phyloP scores from a whole-genome alignment of 2,888 invertebrate species.

The Perizoma affinitatum region DNA sequence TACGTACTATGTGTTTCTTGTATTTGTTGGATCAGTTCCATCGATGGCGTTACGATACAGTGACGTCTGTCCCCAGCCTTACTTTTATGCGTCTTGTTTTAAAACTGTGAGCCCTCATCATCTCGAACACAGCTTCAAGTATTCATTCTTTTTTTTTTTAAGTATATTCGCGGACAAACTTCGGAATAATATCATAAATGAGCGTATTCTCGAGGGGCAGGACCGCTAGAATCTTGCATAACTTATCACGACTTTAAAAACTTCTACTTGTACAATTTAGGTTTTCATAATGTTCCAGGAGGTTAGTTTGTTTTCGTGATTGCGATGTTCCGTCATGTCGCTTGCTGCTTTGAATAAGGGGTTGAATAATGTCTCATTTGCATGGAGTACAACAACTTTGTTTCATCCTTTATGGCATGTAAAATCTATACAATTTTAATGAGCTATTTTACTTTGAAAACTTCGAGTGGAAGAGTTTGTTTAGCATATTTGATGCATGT shows the following conservation, averaged over 20 bases:
- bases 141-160: conserved; percentile 35
- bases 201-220: conserved; percentile 33
- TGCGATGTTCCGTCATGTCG: conserved; percentile 22
- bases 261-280: conserved; percentile 36
- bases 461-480: neutral
- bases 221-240: conserved; percentile 40
- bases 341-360: conserved; percentile 27
- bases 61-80: neutral
- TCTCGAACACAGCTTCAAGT: conserved; percentile 21
- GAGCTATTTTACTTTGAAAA: conserved; percentile 8
- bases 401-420: conserved; percentile 17
- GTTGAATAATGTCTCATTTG: conserved; percentile 23
- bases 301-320: conserved; percentile 35
- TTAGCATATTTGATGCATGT: neutral
- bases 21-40: too few species aligned
- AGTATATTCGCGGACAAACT: conserved; percentile 32
- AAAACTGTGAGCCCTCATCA: conserved; percentile 15
- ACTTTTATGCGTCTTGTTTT: conserved; percentile 13
- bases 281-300: conserved; percentile 40
- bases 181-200: conserved; percentile 42
- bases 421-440: conserved; percentile 22
- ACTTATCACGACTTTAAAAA: conserved; percentile 40
- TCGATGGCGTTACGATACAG: neutral
- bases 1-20: too few species aligned
- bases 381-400: conserved; percentile 18